phyloP scores from a whole-genome alignment of 2,113 vertebrate genomes.

The Vidua chalybeata region DNA sequence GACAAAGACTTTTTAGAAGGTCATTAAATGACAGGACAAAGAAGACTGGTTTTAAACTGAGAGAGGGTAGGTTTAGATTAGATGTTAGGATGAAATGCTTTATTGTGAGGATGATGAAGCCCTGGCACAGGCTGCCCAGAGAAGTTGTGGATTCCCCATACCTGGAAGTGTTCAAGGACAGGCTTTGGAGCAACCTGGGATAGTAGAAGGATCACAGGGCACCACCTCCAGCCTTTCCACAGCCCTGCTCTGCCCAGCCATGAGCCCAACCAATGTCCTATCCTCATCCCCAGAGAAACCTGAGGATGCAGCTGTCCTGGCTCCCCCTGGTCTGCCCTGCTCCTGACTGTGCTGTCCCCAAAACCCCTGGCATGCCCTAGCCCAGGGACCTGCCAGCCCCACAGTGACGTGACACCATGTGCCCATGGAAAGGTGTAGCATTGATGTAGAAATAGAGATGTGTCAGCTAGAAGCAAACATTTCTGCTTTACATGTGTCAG shows the following conservation, averaged over 20 bases:
- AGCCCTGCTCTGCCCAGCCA: neutral
- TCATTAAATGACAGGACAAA: neutral
- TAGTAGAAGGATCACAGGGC: neutral
- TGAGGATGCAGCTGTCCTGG: neutral
- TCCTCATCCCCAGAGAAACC: neutral
- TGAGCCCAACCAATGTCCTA: too few species aligned
- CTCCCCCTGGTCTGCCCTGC: neutral
- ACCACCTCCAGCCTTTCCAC: neutral
- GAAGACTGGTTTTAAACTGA: neutral
- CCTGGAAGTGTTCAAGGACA: neutral
- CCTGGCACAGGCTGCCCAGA: neutral
- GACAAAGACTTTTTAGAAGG: neutral
- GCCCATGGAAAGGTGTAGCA: accelerated
- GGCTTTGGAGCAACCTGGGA: neutral
- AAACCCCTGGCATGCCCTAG: accelerated
- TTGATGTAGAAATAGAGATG: neutral
- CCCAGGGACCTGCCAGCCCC: accelerated
- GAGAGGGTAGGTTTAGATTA: neutral
- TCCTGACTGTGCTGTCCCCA: neutral
- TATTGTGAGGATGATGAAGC: neutral
- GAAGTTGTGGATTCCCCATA: neutral
- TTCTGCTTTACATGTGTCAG: neutral
- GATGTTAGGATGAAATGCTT: neutral
- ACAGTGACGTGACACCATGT: neutral
- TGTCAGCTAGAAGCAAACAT: accelerated